phyloP scores from a whole-genome alignment of 30 jellyfish, hydroid and myxozoan genomes.

The Aurelia aurita region DNA sequence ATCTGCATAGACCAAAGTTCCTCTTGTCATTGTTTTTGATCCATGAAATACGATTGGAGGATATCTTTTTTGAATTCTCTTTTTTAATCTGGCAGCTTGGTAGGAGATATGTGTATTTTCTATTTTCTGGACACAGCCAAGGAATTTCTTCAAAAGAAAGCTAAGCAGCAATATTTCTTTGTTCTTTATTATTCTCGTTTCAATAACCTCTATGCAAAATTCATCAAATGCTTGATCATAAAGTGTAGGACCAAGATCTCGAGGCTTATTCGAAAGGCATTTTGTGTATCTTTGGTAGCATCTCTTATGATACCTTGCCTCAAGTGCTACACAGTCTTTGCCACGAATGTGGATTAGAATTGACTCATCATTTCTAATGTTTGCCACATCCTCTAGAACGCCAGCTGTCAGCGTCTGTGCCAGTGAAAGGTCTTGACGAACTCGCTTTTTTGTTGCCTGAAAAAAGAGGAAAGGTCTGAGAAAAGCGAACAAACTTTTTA shows the following conservation, averaged over 20 bases:
- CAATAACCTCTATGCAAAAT: constrained; percentile 42
- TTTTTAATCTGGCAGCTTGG: constrained; percentile 69
- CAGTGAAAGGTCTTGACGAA: constrained; percentile 53
- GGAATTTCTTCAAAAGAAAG: constrained; percentile 51
- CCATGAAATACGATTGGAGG: constrained; percentile 61
- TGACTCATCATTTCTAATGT: constrained; percentile 11
- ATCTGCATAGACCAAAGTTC: constrained; percentile 58
- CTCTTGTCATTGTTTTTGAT: constrained; percentile 49
- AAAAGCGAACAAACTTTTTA: too few species aligned
- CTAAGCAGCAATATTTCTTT: constrained; percentile 57
- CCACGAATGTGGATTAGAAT: constrained; percentile 40
- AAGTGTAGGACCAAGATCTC: constrained; percentile 37
- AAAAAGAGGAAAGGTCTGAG: background rate
- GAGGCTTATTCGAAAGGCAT: constrained; percentile 44
- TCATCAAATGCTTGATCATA: constrained; percentile 53
- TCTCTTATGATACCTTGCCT: constrained; percentile 60
- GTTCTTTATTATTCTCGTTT: constrained; percentile 19
- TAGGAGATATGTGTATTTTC: constrained; percentile 34
- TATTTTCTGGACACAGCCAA: constrained; percentile 20
- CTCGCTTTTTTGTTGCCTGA: constrained; percentile 35
- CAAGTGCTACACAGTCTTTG: constrained; percentile 57
- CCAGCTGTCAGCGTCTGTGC: constrained; percentile 52
- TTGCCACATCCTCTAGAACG: constrained; percentile 10
- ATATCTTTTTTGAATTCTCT: constrained; percentile 49
- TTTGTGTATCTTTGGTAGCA: constrained; percentile 62